Conservation (phyloP, 2,888 invertebrate species). For the Palloptera scutellata region DNA sequence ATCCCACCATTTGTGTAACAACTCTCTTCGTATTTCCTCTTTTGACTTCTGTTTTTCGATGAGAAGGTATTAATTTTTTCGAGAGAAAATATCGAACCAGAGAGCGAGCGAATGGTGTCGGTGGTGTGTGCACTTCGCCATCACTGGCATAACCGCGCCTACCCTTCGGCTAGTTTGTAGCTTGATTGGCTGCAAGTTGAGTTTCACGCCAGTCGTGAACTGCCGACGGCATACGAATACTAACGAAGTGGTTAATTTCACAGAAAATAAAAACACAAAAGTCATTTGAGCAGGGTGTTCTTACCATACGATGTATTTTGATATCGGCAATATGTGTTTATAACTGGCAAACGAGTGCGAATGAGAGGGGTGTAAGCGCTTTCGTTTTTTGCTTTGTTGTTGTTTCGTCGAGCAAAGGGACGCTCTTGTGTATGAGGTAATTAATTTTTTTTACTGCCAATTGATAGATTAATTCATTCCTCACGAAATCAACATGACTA, state of each 20-base stretch:
- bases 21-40: too few relatives aligned
- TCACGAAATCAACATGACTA: too few relatives aligned
- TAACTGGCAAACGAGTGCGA: conserved; percentile 21
- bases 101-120: conserved; percentile 36
- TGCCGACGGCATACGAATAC: conserved; percentile 31
- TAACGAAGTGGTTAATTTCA: conserved; percentile 33
- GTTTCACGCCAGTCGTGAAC: conserved; percentile 15
- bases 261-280: neutral
- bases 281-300: neutral
- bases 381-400: too few relatives aligned
- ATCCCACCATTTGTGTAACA: neutral
- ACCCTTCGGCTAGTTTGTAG: conserved; percentile 50
- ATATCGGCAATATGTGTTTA: too few relatives aligned
- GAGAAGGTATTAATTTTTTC: neutral
- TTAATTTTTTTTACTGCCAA: too few relatives aligned
- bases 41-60: neutral
- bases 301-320: neutral
- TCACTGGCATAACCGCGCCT: conserved; percentile 50
- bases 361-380: conserved; percentile 18
- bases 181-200: conserved; percentile 53
- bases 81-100: neutral
- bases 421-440: too few relatives aligned
- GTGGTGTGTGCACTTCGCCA: conserved; percentile 46
- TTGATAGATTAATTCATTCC: too few relatives aligned
- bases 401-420: too few relatives aligned